Evolutionary conservation across 2,113 vertebrate species (phyloP), one percentile per base, ranked within the genome.

Genomic region (Sigmodon hispidus): DNA sequence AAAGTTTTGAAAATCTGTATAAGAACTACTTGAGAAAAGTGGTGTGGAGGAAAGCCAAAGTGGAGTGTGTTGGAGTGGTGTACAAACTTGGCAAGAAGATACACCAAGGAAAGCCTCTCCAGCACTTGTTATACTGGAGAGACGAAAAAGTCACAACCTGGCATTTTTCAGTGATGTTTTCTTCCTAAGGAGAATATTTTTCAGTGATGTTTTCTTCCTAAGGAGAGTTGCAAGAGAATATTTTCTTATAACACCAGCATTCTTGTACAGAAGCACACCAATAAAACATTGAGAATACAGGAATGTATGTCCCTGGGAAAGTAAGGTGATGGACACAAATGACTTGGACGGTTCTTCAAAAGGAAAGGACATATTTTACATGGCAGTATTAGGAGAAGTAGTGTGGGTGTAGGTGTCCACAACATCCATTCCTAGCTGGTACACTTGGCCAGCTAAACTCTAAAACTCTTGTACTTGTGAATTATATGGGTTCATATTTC

Each of bases 391-490:
- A 15, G 61, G 34, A 11, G 76, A 11, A 6, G 40, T 29, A 19
- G 40, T 19, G 34, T 13, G 21, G 24, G 40, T 0, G 0, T 17
- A 26, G 22, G 24, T 0, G 2, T 0, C 3, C 3, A 8, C 5
- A 12, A 1, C 3, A 48, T 3, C 40, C 3, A 17, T 45, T 70
- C 65, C 69, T 6, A 70, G 15, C 4, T 55, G 34, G 17, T 43
- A 43, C 11, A 12, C 29, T 24, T 79, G 43, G 48, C 10, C 19
- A 19, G 8, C 45, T 67, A n/a, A n/a, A n/a, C n/a, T n/a, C 19
- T 52, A 34, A 73, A 89, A 36, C 4, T 40, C 40, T 50, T 43
- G 29, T 85, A 26, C 24, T 43, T 95, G 15, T 87, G 61, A 87
- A 45, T 84, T 55, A 19, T 9, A 24, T 57, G 8, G 9, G 17